Conservation (phyloP, 2,888 invertebrate genomes). For the Mayetiola destructor region DNA sequence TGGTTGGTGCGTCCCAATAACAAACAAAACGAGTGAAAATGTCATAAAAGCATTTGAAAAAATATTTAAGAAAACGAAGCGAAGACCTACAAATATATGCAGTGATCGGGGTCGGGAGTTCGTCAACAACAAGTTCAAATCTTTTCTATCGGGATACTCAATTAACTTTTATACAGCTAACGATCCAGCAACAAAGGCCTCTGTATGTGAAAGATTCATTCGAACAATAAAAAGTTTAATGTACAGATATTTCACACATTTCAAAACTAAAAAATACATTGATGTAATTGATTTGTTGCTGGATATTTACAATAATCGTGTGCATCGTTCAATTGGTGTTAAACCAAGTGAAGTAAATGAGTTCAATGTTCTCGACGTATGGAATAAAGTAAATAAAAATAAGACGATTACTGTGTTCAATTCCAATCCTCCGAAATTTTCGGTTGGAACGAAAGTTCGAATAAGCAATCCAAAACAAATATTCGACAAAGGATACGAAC, state of each 20-base stretch:
- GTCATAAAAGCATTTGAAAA: background rate
- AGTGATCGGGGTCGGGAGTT: background rate
- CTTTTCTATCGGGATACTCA: background rate
- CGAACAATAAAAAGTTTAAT: background rate
- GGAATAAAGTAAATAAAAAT: background rate
- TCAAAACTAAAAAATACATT: background rate
- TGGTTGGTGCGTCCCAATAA: background rate
- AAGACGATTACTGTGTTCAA: background rate
- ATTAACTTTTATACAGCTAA: background rate
- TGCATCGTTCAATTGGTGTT: background rate
- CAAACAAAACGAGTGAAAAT: background rate
- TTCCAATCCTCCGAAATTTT: background rate
- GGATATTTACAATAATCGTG: background rate
- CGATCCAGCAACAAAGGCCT: background rate
- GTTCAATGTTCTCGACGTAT: background rate
- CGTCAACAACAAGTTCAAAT: background rate
- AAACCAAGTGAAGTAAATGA: background rate
- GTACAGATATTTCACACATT: background rate
- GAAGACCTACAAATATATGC: background rate
- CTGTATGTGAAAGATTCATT: background rate
- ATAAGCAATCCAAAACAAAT: background rate
- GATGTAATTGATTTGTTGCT: background rate
- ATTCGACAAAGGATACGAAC: slow-evolving; percentile 10
- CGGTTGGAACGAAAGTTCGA: background rate
- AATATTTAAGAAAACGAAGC: background rate